Percentiles rank a stretch among this genome's conserved stretches.
phyloP scores from a whole-genome alignment of 2,113 vertebrate genomes.

The Oreochromis spilurus region DNA sequence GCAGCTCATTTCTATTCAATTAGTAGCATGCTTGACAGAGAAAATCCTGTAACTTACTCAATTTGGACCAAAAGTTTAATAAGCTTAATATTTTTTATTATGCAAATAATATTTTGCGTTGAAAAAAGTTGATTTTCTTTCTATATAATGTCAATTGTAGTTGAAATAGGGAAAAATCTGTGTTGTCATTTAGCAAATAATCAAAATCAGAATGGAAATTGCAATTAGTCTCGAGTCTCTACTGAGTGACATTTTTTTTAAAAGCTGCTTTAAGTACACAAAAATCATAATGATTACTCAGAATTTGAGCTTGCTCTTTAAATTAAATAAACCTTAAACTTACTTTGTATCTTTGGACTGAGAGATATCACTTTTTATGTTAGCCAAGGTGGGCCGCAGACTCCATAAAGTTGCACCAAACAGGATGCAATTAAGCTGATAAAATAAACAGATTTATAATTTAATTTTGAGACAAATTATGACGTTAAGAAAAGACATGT shows the following conservation, averaged over 20 bases:
- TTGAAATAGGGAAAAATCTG: neutral
- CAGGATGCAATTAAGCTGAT: slow-evolving; percentile 48
- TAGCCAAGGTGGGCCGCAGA: slow-evolving; percentile 47
- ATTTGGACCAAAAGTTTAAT: neutral
- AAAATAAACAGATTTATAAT: neutral
- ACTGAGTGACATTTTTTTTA: neutral
- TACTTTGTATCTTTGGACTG: slow-evolving; percentile 61
- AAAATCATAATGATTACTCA: neutral
- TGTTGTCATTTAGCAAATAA: neutral
- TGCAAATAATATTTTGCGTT: neutral
- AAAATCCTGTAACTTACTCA: neutral
- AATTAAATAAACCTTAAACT: neutral
- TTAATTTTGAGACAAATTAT: neutral
- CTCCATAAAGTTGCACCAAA: slow-evolving; percentile 51
- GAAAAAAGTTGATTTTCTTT: neutral
- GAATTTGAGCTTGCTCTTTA: neutral
- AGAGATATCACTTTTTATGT: slow-evolving; percentile 57
- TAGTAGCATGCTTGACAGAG: neutral
- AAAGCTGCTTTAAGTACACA: neutral
- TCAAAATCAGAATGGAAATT: neutral
- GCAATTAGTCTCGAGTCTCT: neutral
- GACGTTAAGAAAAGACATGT: neutral
- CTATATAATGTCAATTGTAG: neutral
- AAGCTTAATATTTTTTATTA: neutral
- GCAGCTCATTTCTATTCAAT: neutral